Conservation (phyloP, 2,797 vertebrate species). For the Chelmon rostratus region DNA sequence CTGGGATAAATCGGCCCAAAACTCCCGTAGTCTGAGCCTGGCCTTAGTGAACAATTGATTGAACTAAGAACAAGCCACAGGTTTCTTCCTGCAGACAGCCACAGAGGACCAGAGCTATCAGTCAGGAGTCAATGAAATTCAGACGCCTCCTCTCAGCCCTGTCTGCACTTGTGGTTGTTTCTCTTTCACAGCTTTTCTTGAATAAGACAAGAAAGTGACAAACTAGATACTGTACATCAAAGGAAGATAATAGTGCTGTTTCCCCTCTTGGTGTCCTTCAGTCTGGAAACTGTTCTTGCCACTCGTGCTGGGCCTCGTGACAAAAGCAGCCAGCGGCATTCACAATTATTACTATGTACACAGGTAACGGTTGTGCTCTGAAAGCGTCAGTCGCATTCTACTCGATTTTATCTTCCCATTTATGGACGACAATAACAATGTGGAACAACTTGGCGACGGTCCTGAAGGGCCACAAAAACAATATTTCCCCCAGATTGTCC, state of each 20-base stretch:
- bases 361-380: background rate
- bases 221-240: background rate
- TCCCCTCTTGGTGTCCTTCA: background rate
- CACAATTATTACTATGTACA: conserved; percentile 19
- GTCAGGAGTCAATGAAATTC: conserved; percentile 23
- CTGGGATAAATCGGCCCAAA: no score
- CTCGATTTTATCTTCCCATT: conserved; percentile 45
- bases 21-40: no score
- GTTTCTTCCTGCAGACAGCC: conserved; percentile 21
- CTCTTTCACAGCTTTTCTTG: conserved; percentile 2
- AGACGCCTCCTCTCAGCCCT: background rate
- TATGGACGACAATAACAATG: conserved; percentile 57
- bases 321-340: conserved; percentile 13
- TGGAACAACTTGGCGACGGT: conserved; percentile 39
- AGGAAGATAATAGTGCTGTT: background rate
- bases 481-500: conserved; percentile 53
- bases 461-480: conserved; percentile 43
- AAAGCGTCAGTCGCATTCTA: conserved; percentile 38
- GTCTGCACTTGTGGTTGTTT: conserved; percentile 3
- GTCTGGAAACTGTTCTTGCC: conserved; percentile 2
- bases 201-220: background rate
- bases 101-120: conserved; percentile 19
- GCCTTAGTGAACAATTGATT: conserved; percentile 12
- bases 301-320: background rate
- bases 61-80: conserved; percentile 15